Base-by-base conservation (phyloP, 2,113 vertebrate species). In the Macaca mulatta region DNA sequence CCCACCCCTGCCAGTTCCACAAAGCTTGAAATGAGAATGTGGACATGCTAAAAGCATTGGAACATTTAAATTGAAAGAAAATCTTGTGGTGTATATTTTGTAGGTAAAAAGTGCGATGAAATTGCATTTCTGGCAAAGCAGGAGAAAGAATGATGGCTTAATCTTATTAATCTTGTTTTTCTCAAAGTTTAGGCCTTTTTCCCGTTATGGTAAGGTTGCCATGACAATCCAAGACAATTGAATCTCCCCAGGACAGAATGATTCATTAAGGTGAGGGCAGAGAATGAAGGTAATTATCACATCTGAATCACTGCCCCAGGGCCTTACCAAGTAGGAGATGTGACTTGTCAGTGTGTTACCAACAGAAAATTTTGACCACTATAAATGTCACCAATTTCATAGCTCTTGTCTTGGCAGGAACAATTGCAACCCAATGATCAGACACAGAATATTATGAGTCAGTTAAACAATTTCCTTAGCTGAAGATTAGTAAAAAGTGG, bases 21-120 rank as follows among this genome's bases (percentile, higher is more conserved):
- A n/a, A 55, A 90, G 45, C 55, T 93, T 79, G n/a, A 97, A 96
- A 96, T 90, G 79, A 95, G 91, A 90, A 89, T 40, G 35, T 50
- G 61, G 67, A 90, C 52, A 52, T 13, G 5, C 59, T 97, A 48
- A 97, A 97, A 95, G 91, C 32, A 18, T 38, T 32, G n/a, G 32
- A 38, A 77, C 81, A 94, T 75, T 96, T 79, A 90, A 78, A 82
- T 70, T 50, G 30, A 40, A 97, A 22, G 40, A 70, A 95, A 95
- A 69, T 70, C 52, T 77, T 79, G 23, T 7, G 6, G 8, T 81
- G 2, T 77, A 30, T 32, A 80, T 89, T 94, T 97, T 96, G 0
- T 38, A 96, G 72, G 50, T 75, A 59, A 89, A 96, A 93, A 94
- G 40, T 92, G 48, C 72, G 55, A 95, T 78, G 61, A 92, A 93